A percentile compares a stretch with the other conserved stretches of the same genome.
Conservation (phyloP, 37 sponge, comb jelly and placozoan genomes). For the Spongia lamella region DNA sequence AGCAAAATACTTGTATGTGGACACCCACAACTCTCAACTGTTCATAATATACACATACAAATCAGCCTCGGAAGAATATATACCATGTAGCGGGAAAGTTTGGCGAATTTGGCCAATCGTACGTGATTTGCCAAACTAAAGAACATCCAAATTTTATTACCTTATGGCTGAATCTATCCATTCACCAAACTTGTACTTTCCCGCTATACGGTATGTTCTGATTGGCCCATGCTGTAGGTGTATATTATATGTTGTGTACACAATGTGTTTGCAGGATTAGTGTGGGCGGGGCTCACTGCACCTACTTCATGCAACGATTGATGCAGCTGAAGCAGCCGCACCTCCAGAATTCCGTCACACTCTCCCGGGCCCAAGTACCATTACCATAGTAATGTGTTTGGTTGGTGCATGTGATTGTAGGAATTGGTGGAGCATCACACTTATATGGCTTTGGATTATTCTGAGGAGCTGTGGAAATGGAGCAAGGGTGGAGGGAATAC, state of each 20-base stretch:
- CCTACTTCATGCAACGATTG: constrained; percentile 74
- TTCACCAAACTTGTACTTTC: no score
- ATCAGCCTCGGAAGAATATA: no score
- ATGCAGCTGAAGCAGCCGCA: constrained; percentile 78
- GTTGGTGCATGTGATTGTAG: constrained; percentile 2
- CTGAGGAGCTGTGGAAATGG: constrained; percentile 53
- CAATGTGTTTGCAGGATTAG: constrained; percentile 53
- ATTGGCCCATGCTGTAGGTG: no score
- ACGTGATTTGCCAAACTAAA: no score
- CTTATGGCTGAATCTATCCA: no score
- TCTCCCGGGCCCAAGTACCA: constrained; percentile 56
- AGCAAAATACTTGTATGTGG: no score
- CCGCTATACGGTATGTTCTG: background rate
- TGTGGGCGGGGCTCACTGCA: constrained; percentile 77
- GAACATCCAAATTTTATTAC: no score
- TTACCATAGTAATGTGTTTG: background rate
- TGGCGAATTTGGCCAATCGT: no score
- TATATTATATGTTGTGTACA: background rate
- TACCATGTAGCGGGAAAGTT: no score
- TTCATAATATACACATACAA: no score
- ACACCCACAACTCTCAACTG: no score
- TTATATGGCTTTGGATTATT: constrained; percentile 70
- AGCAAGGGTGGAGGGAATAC: background rate
- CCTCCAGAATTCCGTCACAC: constrained; percentile 55
- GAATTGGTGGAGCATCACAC: constrained; percentile 73